Evolutionary conservation across 2,888 invertebrate species (phyloP), one percentile per base, ranked within the genome.

Genomic region (Drosophila austrosaltans): DNA sequence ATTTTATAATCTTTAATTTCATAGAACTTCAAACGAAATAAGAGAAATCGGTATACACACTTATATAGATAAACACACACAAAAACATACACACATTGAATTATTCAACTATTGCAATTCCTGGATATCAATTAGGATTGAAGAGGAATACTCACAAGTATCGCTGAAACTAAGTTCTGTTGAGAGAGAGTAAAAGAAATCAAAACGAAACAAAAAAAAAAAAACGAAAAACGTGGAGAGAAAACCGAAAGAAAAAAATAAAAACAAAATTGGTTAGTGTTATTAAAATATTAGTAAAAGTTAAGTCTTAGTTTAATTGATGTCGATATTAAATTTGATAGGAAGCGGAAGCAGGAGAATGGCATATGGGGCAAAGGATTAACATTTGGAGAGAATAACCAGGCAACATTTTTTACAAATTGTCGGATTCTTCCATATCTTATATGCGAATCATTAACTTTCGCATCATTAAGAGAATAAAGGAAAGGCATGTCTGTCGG

Each of bases 91-190:
- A 60, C 30, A 48, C 30, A 40, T 40, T 22, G 25, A 25, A 48
- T 20, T 44, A 61, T 48, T 44, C 44, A 65, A 56, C n/a, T 56
- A 22, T n/a, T 6, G 53, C 22, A 40, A 61, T n/a, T 39, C 16
- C 30, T n/a, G 53, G 53, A 40, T 53, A 75, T 59, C 10, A 59
- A 5, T 36, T 36, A 36, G 36, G 36, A 36, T 20, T 22, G 28
- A 64, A 32, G 30, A 28, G 16, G 16, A 42, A 82, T 91, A 91
- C 91, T 91, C 90, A 91, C 91, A 81, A 91, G 91, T 91, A 91
- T 90, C 82, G 91, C 92, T 86, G 91, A 91, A 89, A 91, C 92
- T 90, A 91, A 91, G 81, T 92, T 92, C 91, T 91, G 92, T 91
- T 85, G 81, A 70, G 76, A 75, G 73, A 78, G 73, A 78, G 8